phyloP scores from a whole-genome alignment of 35 echinoderm and acorn worm species.

The Eucidaris tribuloides region DNA sequence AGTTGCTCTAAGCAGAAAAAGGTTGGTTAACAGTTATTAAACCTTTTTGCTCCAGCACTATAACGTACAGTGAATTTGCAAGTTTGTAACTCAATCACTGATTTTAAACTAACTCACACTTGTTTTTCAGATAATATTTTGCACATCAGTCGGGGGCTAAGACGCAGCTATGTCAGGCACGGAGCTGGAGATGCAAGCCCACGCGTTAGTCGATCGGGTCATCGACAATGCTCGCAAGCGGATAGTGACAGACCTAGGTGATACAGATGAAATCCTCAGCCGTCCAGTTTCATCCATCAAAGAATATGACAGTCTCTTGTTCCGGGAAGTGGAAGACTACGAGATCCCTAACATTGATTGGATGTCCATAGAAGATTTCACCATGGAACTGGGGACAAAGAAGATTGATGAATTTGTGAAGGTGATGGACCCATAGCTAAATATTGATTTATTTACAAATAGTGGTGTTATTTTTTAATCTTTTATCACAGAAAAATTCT shows the following conservation, averaged over 20 bases:
- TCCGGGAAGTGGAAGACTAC: conserved; percentile 73
- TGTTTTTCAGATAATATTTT: conserved; percentile 4
- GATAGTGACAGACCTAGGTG: conserved; percentile 60
- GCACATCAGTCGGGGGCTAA: neutral
- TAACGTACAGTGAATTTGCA: neutral
- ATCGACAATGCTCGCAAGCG: conserved; percentile 90
- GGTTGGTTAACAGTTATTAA: neutral
- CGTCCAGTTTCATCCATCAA: conserved; percentile 75
- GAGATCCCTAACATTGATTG: conserved; percentile 83
- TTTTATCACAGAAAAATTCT: too few relatives aligned
- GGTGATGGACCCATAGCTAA: too few relatives aligned
- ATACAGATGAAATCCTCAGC: conserved; percentile 21
- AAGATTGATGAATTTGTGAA: conserved; percentile 99
- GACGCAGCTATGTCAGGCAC: neutral
- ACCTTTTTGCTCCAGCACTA: neutral
- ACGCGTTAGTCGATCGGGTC: conserved; percentile 82
- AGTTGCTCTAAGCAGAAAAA: neutral
- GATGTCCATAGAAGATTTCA: conserved; percentile 89
- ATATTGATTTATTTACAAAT: too few relatives aligned
- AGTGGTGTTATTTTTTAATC: too few relatives aligned
- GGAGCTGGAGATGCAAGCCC: conserved; percentile 70
- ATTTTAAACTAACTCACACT: neutral
- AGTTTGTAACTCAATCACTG: neutral
- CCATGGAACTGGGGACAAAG: conserved; percentile 53
- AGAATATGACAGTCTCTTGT: conserved; percentile 77